phyloP scores from a whole-genome alignment of 2,888 invertebrate genomes.

The Tenthredo mesomela region DNA sequence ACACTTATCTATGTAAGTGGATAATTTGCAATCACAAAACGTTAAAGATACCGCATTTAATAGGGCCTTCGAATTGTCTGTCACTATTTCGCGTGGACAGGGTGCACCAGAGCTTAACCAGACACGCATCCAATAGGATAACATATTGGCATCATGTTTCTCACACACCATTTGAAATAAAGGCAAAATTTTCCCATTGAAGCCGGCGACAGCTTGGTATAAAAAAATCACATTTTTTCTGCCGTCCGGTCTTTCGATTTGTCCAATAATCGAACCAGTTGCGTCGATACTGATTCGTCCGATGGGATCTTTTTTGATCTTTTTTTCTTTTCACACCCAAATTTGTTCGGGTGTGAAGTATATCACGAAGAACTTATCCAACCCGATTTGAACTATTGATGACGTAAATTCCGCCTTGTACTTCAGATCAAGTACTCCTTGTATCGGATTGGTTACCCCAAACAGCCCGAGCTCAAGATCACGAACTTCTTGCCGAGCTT shows the following conservation, averaged over 20 bases:
- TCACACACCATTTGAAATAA: constrained; percentile 53
- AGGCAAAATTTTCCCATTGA: constrained; percentile 51
- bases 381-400: not conserved
- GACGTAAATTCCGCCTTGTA: not conserved
- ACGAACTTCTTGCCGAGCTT: not conserved
- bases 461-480: constrained; percentile 1
- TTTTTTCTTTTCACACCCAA: not conserved
- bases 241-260: constrained; percentile 51
- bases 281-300: constrained; percentile 53
- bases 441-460: not conserved
- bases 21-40: constrained; percentile 22
- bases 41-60: constrained; percentile 47
- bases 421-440: not conserved
- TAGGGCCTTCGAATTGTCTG: constrained; percentile 50
- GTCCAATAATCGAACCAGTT: constrained; percentile 45
- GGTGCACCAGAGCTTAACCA: constrained; percentile 46
- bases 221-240: constrained; percentile 37
- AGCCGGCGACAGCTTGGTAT: constrained; percentile 46
- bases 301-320: not conserved
- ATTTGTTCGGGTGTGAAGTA: not conserved
- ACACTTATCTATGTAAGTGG: constrained; percentile 38
- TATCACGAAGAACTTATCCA: constrained; percentile 12
- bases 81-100: constrained; percentile 51
- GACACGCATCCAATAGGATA: constrained; percentile 52
- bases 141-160: constrained; percentile 53